Conservation (phyloP, 2,113 vertebrate genomes). For the Cyphomyrus discorhynchus region DNA sequence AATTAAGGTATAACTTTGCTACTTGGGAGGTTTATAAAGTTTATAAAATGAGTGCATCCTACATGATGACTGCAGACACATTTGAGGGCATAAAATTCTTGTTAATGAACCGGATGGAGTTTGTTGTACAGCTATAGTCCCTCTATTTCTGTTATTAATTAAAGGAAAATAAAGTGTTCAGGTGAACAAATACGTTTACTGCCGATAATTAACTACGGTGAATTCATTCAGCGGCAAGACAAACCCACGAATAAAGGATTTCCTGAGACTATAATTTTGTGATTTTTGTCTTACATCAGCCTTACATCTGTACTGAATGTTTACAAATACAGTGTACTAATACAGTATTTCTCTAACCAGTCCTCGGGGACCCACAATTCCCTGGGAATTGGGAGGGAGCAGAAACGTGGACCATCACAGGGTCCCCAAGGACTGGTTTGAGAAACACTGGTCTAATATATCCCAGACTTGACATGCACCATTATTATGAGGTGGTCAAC, state of each 20-base stretch:
- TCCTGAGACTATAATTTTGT: constrained; percentile 45
- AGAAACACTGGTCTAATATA: not conserved
- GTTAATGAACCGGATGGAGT: not conserved
- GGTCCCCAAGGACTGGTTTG: not conserved
- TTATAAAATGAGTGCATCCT: constrained; percentile 21
- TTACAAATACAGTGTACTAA: not conserved
- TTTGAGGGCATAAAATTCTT: not conserved
- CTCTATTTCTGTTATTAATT: not conserved
- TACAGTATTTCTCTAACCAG: not conserved
- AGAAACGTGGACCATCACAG: not conserved
- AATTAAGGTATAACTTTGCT: constrained; percentile 49
- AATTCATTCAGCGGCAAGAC: constrained; percentile 61
- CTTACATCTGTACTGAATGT: not conserved
- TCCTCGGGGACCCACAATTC: not conserved
- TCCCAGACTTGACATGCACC: not conserved
- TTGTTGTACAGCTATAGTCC: not conserved
- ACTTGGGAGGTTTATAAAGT: constrained; percentile 52
- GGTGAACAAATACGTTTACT: constrained; percentile 57
- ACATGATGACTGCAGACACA: constrained; percentile 21
- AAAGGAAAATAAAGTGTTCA: constrained; percentile 57
- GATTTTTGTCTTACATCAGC: not conserved
- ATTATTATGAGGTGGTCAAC: not conserved
- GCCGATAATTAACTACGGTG: constrained; percentile 64
- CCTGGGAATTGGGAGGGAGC: not conserved
- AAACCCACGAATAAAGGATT: constrained; percentile 74